Percentiles rank a stretch among this genome's conserved stretches.
phyloP scores from a whole-genome alignment of 2,113 vertebrate species.

The Struthio camelus region DNA sequence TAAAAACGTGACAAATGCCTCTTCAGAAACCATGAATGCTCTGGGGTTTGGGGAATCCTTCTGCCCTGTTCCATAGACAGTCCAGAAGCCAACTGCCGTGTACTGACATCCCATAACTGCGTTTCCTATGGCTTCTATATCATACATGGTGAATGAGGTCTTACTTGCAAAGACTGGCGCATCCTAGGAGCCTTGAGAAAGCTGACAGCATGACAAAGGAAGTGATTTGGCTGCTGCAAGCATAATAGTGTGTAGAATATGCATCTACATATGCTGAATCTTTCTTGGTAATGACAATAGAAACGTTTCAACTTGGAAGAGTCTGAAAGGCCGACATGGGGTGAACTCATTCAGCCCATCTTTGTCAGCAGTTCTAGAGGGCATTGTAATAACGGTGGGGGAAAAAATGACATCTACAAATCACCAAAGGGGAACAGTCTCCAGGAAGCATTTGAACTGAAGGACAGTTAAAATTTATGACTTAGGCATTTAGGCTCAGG shows the following conservation, averaged over 20 bases:
- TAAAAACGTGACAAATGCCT: no score
- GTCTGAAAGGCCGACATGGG: constrained; percentile 43
- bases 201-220: neutral
- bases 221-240: neutral
- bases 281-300: constrained; percentile 48
- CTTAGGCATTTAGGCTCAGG: constrained; percentile 16
- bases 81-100: neutral
- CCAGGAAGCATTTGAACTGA: constrained; percentile 51
- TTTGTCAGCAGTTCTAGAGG: constrained; percentile 64
- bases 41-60: neutral
- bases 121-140: neutral
- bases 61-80: accelerated
- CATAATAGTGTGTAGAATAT: constrained; percentile 40
- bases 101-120: neutral
- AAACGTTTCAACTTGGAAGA: constrained; percentile 30
- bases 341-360: constrained; percentile 10
- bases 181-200: neutral
- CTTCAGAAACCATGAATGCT: neutral
- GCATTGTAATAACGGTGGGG: neutral
- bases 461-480: constrained; percentile 48
- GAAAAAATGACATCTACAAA: neutral
- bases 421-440: constrained; percentile 15
- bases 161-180: neutral
- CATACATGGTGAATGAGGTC: accelerated
- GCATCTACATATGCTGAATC: constrained; percentile 43